A percentile compares a stretch with the other conserved stretches of the same genome.
phyloP scores from a whole-genome alignment of 1,140 invertebrate genomes.

The Uloborus diversus region DNA sequence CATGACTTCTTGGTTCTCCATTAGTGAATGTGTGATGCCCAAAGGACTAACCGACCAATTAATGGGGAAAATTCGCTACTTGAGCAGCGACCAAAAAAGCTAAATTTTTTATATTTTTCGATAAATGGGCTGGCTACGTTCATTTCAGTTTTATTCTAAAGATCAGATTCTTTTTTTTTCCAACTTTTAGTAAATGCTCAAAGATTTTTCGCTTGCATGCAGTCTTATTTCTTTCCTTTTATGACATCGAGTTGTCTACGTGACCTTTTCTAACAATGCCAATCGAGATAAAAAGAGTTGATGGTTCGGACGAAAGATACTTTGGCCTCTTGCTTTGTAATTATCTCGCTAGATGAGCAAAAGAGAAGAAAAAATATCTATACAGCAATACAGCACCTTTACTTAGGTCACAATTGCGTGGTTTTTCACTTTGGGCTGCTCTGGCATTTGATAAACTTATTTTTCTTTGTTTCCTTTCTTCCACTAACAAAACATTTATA shows the following conservation, averaged over 20 bases:
- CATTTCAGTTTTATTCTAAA: background rate
- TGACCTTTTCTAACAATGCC: slow-evolving; percentile 40
- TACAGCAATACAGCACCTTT: no score
- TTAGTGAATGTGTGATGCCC: slow-evolving; percentile 31
- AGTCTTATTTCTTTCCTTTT: background rate
- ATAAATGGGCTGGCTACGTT: background rate
- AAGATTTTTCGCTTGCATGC: slow-evolving; percentile 11
- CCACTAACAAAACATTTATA: no score
- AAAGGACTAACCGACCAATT: slow-evolving; percentile 38
- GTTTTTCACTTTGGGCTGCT: no score
- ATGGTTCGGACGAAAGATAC: background rate
- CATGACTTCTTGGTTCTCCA: background rate
- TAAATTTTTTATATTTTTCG: background rate
- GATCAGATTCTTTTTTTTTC: background rate
- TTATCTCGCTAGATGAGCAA: background rate
- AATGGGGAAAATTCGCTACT: slow-evolving; percentile 4
- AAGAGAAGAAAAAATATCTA: background rate
- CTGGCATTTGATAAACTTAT: no score
- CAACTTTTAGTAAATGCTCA: background rate
- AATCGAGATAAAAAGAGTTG: background rate
- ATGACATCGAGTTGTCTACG: slow-evolving; percentile 13
- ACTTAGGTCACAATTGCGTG: no score
- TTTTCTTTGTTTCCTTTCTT: no score
- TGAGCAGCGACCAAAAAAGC: background rate
- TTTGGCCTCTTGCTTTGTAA: background rate